Evolutionary conservation across 2,797 vertebrate species (phyloP).

Genomic region (Schizopygopsis malacanthus): DNA sequence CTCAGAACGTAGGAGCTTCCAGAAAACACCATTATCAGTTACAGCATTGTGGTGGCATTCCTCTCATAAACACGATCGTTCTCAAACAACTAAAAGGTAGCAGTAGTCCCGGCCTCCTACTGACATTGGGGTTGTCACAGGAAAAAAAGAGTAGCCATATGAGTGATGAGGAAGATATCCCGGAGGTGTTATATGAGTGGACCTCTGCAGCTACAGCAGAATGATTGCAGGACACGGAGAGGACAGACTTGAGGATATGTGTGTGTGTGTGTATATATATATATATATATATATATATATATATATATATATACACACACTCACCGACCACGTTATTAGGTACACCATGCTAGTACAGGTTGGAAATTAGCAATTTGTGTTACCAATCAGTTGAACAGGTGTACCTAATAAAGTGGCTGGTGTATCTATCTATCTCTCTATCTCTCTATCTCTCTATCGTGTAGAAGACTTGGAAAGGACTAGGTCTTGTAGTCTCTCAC

Average conservation of each 20-base stretch:
- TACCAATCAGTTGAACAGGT: too few species aligned
- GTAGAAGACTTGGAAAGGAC: slow-evolving; percentile 39
- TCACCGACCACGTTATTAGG: too few species aligned
- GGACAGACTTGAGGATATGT: slow-evolving; percentile 25
- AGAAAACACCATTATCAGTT: background rate
- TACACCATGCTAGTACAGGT: too few species aligned
- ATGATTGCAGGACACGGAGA: slow-evolving; percentile 46
- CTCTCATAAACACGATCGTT: slow-evolving; percentile 7
- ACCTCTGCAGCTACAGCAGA: slow-evolving; percentile 44
- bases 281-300: too few species aligned
- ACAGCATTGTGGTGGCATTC: background rate
- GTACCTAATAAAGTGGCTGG: too few species aligned
- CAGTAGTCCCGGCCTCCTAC: background rate
- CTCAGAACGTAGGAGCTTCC: slow-evolving; percentile 1
- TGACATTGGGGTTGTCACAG: background rate
- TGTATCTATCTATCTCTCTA: too few species aligned
- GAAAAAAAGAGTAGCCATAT: slow-evolving; percentile 17
- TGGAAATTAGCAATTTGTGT: too few species aligned
- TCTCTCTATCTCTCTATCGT: background rate
- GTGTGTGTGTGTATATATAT: too few species aligned
- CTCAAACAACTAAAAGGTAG: background rate
- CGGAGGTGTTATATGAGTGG: slow-evolving; percentile 34
- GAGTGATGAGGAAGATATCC: slow-evolving; percentile 51
- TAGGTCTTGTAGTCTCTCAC: slow-evolving; percentile 31
- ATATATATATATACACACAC: too few species aligned